Percentiles rank a stretch among this genome's conserved stretches.
Conservation (phyloP, 2,113 vertebrate genomes). For the Agapornis roseicollis region DNA sequence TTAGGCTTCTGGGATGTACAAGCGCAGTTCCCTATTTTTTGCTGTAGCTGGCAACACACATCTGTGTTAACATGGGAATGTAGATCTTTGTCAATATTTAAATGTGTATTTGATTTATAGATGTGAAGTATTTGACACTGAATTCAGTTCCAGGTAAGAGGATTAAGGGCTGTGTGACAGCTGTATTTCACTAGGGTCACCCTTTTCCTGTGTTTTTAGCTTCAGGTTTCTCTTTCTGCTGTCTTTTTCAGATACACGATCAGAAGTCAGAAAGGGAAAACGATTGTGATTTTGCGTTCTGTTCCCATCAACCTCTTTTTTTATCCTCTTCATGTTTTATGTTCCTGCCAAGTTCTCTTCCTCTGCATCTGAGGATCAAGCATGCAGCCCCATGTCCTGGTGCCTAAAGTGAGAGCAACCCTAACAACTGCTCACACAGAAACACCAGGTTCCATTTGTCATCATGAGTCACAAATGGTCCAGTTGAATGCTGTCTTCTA, state of each 20-base stretch:
- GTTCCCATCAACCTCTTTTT: neutral
- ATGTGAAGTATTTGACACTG: neutral
- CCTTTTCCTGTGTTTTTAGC: neutral
- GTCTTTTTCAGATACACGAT: neutral
- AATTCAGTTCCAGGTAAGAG: neutral
- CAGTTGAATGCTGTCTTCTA: neutral
- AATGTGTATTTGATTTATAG: neutral
- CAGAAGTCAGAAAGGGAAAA: neutral
- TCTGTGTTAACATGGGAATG: neutral
- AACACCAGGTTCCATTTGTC: neutral
- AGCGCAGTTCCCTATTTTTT: neutral
- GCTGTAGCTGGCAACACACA: neutral
- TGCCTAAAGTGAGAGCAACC: neutral
- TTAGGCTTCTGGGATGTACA: neutral
- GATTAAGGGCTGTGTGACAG: neutral
- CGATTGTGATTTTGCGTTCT: neutral
- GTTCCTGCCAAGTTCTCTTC: neutral
- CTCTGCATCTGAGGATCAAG: neutral
- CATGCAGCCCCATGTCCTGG: accelerated
- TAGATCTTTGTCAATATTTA: neutral
- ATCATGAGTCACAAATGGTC: neutral
- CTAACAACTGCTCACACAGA: neutral
- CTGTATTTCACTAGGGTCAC: neutral
- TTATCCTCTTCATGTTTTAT: neutral
- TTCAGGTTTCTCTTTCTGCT: neutral